These are phyloP conservation scores for Phanerotoma sp. DNA, from an alignment of 2,888 invertebrate species.

Conservation along the genomic window DNA sequence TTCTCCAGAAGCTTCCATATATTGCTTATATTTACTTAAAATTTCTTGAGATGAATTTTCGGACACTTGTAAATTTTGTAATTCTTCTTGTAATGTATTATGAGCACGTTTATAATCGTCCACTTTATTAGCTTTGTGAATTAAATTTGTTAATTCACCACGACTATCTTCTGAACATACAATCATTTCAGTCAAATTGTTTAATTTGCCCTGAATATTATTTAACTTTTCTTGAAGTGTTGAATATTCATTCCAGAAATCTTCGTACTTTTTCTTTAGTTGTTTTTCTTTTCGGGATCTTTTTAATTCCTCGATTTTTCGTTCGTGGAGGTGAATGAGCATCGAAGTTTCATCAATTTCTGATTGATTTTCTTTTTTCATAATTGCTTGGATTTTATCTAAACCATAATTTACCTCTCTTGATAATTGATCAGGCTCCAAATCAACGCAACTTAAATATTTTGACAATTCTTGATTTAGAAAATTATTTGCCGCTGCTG, in stretches of 20 bases:
- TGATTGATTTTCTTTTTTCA: conserved; percentile 42
- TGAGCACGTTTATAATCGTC: conserved; percentile 43
- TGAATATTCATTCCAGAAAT: conserved; percentile 37
- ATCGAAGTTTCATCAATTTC: conserved; percentile 39
- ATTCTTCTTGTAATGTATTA: conserved; percentile 37
- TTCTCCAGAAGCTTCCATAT: conserved; percentile 39
- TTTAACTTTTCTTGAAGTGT: conserved; percentile 39
- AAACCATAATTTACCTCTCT: conserved; percentile 40
- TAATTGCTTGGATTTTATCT: conserved; percentile 37
- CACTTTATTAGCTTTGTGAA: conserved; percentile 41
- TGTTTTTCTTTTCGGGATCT: conserved; percentile 39
- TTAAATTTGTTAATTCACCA: conserved; percentile 36
- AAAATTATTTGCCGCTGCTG: conserved; percentile 42
- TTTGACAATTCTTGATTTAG: conserved; percentile 38
- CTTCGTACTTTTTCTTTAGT: conserved; percentile 38
- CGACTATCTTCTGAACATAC: conserved; percentile 29
- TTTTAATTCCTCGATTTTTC: conserved; percentile 36
- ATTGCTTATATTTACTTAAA: conserved; percentile 40
- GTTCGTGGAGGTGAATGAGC: conserved; percentile 36
- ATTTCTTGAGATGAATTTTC: conserved; percentile 41
- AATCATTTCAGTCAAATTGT: conserved; percentile 32
- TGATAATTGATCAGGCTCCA: conserved; percentile 41
- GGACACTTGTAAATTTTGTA: conserved; percentile 37
- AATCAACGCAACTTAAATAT: conserved; percentile 39
- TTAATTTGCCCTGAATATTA: conserved; percentile 34